A percentile compares a stretch with the other conserved stretches of the same genome.
Evolutionary conservation across 2,888 invertebrate genomes (phyloP).

Genomic region (Dicyrtomina minuta): DNA sequence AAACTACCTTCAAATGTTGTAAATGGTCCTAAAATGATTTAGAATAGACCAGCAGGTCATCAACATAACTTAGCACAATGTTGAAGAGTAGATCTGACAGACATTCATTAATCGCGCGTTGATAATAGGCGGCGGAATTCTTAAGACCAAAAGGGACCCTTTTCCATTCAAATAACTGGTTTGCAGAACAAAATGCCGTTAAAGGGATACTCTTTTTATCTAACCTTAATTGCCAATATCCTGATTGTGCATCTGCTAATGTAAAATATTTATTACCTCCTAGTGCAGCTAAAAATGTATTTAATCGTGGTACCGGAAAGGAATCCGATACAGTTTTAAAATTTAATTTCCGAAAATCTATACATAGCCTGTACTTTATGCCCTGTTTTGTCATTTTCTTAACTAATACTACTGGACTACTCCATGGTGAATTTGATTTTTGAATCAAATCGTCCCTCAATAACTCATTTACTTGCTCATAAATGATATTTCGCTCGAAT

Average conservation of each 20-base stretch:
- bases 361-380: constrained; percentile 52
- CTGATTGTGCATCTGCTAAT: constrained; percentile 43
- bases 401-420: neutral
- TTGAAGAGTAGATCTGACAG: neutral
- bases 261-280: constrained; percentile 33
- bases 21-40: constrained; percentile 49
- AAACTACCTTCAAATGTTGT: constrained; percentile 40
- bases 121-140: constrained; percentile 44
- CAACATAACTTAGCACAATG: constrained; percentile 49
- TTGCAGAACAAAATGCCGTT: constrained; percentile 49
- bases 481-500: neutral
- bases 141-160: constrained; percentile 53
- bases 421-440: neutral
- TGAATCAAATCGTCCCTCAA: neutral
- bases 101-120: neutral
- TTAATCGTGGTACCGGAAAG: constrained; percentile 56
- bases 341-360: constrained; percentile 54
- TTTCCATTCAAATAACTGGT: constrained; percentile 52
- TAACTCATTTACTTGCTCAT: neutral
- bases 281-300: constrained; percentile 44
- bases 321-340: constrained; percentile 53
- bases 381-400: constrained; percentile 43
- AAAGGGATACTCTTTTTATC: constrained; percentile 38
- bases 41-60: constrained; percentile 54
- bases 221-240: constrained; percentile 50